Conservation (phyloP, 2,113 vertebrate genomes). For the Eclectus roratus region DNA sequence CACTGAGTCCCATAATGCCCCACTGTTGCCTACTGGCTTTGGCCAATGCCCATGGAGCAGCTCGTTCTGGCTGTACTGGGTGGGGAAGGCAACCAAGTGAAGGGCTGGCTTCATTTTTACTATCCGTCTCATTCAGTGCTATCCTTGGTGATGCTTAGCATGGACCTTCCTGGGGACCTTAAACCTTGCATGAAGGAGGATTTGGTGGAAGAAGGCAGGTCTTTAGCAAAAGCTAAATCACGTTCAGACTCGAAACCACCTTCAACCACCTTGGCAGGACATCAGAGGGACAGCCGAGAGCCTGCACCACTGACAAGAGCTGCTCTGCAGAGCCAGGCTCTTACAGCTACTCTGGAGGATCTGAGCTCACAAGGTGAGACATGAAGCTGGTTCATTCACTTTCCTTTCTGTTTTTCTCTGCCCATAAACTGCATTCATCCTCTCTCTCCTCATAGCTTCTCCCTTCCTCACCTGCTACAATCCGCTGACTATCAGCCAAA, state of each 20-base stretch:
- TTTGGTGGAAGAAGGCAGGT: background rate
- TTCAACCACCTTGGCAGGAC: background rate
- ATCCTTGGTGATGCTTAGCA: background rate
- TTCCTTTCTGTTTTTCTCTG: background rate
- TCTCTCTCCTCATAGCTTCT: background rate
- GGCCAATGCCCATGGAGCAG: background rate
- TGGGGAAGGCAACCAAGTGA: background rate
- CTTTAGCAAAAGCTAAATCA: background rate
- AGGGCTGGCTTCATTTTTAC: background rate
- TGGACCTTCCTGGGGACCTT: background rate
- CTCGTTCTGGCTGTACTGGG: accelerated
- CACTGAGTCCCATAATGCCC: accelerated
- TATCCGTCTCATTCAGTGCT: accelerated
- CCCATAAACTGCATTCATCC: background rate
- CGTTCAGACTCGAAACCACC: background rate
- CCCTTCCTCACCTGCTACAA: background rate
- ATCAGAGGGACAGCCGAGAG: background rate
- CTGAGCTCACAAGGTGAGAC: background rate
- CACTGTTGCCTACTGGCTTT: background rate
- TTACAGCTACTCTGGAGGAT: background rate
- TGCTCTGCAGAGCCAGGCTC: accelerated
- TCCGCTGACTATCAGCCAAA: background rate
- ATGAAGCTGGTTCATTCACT: background rate
- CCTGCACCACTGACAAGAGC: background rate
- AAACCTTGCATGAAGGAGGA: background rate